These are phyloP conservation scores for Baryphthengus martii DNA, from an alignment of 2,113 vertebrate species.

Conservation along the genomic window DNA sequence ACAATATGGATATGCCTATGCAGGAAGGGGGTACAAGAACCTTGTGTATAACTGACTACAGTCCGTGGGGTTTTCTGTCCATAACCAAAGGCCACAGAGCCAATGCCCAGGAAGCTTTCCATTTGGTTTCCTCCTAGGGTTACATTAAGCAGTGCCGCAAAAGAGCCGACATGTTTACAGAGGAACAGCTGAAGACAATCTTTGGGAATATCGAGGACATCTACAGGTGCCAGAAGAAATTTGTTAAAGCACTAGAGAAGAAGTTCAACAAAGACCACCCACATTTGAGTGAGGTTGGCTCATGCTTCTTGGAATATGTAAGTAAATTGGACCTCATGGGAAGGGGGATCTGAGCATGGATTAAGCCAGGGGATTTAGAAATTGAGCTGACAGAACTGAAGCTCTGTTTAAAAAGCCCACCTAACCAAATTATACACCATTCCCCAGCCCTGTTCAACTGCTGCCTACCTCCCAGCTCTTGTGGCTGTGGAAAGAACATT, in stretches of 20 bases:
- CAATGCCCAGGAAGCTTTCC: neutral
- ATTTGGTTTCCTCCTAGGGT: constrained; percentile 74
- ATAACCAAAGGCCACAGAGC: neutral
- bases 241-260: constrained; percentile 89
- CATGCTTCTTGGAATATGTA: constrained; percentile 94
- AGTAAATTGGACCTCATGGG: constrained; percentile 43
- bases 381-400: neutral
- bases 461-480: neutral
- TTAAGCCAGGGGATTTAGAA: neutral
- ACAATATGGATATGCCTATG: neutral
- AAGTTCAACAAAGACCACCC: constrained; percentile 90
- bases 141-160: constrained; percentile 95
- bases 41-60: neutral
- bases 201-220: constrained; percentile 95
- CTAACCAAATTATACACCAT: neutral
- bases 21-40: neutral
- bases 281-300: constrained; percentile 91
- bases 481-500: neutral
- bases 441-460: neutral
- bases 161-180: constrained; percentile 91
- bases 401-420: neutral
- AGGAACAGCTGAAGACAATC: constrained; percentile 91
- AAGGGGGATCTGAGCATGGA: neutral
- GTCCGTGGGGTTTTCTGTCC: neutral
- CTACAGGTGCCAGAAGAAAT: constrained; percentile 92